phyloP scores from a whole-genome alignment of 2,888 invertebrate genomes.

The Nomada fabriciana region DNA sequence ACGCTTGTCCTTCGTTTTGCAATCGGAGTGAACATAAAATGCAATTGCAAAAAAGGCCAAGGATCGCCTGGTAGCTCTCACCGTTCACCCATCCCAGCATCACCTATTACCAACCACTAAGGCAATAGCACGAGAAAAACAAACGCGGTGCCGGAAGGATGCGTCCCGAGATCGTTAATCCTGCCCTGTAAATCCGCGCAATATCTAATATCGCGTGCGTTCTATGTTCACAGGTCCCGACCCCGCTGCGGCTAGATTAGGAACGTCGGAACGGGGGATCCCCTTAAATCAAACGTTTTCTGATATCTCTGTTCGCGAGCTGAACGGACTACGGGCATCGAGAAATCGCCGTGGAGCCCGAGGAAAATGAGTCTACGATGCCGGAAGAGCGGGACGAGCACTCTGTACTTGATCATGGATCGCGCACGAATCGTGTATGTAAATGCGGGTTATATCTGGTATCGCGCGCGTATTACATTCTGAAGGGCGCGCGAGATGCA shows the following conservation, averaged over 20 bases:
- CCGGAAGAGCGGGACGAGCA: slow-evolving; percentile 30
- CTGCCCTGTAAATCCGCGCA: background rate
- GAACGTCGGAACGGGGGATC: background rate
- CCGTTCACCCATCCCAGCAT: background rate
- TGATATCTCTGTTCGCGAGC: slow-evolving; percentile 28
- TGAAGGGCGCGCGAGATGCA: background rate
- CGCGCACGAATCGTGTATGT: slow-evolving; percentile 34
- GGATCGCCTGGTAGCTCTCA: too few relatives aligned
- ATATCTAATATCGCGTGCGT: slow-evolving; percentile 18
- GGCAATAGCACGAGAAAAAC: background rate
- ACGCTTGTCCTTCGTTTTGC: too few relatives aligned
- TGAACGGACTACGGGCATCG: background rate
- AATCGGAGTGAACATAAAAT: too few relatives aligned
- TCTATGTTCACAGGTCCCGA: background rate
- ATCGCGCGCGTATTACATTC: slow-evolving; percentile 47
- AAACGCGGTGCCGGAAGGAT: slow-evolving; percentile 20
- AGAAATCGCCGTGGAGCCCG: background rate
- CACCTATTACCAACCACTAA: background rate
- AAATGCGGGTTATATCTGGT: slow-evolving; percentile 54
- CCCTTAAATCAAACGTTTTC: slow-evolving; percentile 19
- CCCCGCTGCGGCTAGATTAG: background rate
- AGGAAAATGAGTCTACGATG: slow-evolving; percentile 36
- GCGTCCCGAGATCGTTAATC: background rate
- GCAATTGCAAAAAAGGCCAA: too few relatives aligned
- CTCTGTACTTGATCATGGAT: slow-evolving; percentile 12